phyloP scores from a whole-genome alignment of 2,888 invertebrate genomes.

The Cheilosia urbana region DNA sequence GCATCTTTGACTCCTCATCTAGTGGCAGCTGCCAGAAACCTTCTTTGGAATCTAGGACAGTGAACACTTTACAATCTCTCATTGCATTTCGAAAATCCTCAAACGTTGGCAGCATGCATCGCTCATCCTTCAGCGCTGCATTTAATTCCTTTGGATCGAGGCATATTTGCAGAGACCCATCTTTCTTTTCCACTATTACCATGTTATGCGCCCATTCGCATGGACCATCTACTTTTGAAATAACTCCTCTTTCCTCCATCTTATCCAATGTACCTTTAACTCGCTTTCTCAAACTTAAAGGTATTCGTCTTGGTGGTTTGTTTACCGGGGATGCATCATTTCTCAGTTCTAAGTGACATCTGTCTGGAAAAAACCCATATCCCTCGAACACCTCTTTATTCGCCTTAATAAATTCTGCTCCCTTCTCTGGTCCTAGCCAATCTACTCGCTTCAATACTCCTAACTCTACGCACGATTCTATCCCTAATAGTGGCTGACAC shows the following conservation, averaged over 20 bases:
- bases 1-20: not conserved
- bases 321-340: no score
- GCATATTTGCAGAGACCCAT: slow-evolving; percentile 14
- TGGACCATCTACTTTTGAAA: slow-evolving; percentile 31
- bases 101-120: no score
- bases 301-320: no score
- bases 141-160: slow-evolving; percentile 39
- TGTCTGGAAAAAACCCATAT: no score
- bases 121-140: not conserved
- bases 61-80: no score
- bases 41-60: not conserved
- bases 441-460: slow-evolving; percentile 46
- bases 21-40: not conserved
- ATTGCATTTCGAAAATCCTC: no score
- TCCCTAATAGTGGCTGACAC: not conserved
- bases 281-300: slow-evolving; percentile 45
- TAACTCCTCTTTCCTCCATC: slow-evolving; percentile 68
- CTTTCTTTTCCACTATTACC: slow-evolving; percentile 36
- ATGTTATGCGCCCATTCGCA: slow-evolving; percentile 57
- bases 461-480: slow-evolving; percentile 6
- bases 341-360: no score
- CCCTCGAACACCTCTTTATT: no score
- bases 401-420: no score
- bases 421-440: no score
- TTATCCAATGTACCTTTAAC: slow-evolving; percentile 59